Evolutionary conservation across 2,888 invertebrate species (phyloP), one percentile per base, ranked within the genome.

Genomic region (Diadegma fenestrale): DNA sequence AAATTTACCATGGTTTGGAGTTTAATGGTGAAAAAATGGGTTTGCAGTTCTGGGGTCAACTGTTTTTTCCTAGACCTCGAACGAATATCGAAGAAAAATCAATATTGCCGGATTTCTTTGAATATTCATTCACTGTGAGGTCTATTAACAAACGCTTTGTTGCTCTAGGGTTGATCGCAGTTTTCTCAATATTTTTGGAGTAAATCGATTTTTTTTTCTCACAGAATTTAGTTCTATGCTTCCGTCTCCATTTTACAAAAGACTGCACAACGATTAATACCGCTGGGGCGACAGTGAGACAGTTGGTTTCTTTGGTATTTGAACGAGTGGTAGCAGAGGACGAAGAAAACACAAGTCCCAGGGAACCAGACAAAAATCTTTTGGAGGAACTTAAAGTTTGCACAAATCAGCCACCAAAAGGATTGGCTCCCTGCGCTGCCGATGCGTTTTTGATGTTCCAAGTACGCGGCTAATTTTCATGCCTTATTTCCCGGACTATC

Each of bases 381-480:
- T 95, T 97, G n/a, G 97, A 97, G 82, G 97, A 97, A 90, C 94
- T 98, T 22, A 97, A 98, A 94, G 95, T 95, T 7, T 96, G 97
- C 77, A 97, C 97, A 90, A 96, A 95, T 89, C 95, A 96, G 87
- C 96, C 98, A 12, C 98, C 98, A 0, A 97, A 97, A 92, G 98
- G 98, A 78, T 95, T 99, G 41, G 96, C 97, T 82, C 97, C 98
- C 0, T 97, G 98, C 94, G 98, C 99, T 69, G 96, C 97, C 0
- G 99, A 99, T 95, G 99, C 99, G 0, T 99, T 97, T 94, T 95
- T 99, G 88, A 96, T 99, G 92, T 97, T 99, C 94, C 98, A 99
- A 95, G 97, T 97, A 94, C 33, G 69, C 48, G n/a, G 51, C n/a
- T 30, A 12, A 48, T 45, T 48, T 58, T 22, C 22, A 30, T 45